Conservation (phyloP, 2,888 invertebrate genomes). For the Epinotia nisella region DNA sequence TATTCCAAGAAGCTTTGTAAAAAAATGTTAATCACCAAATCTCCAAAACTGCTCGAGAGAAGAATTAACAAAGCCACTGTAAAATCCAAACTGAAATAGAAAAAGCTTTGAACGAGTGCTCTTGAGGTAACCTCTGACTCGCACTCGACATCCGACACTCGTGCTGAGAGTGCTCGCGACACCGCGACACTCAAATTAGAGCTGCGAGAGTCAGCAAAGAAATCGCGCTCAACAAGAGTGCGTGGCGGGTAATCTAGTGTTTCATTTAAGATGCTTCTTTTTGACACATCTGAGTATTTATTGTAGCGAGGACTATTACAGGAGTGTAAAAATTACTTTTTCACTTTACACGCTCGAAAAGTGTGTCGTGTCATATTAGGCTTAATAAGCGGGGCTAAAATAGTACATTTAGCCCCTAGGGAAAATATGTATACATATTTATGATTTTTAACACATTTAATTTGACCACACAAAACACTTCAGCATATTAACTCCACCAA, state of each 20-base stretch:
- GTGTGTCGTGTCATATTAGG: too few relatives aligned
- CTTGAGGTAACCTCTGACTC: constrained; percentile 41
- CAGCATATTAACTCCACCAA: too few relatives aligned
- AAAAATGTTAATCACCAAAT: neutral
- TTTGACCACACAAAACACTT: too few relatives aligned
- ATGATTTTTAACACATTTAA: too few relatives aligned
- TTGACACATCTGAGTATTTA: neutral
- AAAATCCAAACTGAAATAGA: constrained; percentile 37
- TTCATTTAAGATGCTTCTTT: constrained; percentile 22
- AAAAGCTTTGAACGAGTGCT: constrained; percentile 42
- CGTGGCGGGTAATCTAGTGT: constrained; percentile 43
- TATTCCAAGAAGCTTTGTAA: neutral
- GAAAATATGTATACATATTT: too few relatives aligned
- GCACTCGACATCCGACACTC: constrained; percentile 37
- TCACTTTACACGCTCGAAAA: too few relatives aligned
- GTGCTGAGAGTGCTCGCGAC: constrained; percentile 38
- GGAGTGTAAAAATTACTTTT: neutral
- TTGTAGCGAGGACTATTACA: neutral
- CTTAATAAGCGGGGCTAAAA: too few relatives aligned
- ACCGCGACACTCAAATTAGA: constrained; percentile 44
- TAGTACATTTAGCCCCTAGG: too few relatives aligned
- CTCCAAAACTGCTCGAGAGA: neutral
- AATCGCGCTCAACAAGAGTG: constrained; percentile 39
- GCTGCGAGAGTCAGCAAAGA: constrained; percentile 31
- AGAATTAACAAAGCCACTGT: constrained; percentile 41